Evolutionary conservation across 2,888 invertebrate species (phyloP), one percentile per base, ranked within the genome.

Genomic region (Calameuta pallipes): DNA sequence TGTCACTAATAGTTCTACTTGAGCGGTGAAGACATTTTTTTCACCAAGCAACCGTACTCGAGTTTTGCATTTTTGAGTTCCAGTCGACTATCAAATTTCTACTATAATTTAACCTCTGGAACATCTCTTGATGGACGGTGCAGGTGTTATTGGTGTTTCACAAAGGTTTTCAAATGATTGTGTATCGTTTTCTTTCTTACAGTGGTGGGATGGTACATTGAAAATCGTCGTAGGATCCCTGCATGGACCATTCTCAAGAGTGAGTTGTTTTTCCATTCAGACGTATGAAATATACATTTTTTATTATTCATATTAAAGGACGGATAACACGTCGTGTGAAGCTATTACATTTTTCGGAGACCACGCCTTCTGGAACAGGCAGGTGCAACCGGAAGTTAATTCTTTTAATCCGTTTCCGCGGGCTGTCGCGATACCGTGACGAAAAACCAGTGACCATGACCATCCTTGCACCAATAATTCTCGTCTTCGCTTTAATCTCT

Each of bases 361-460:
- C 73, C 79, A 82, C 77, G 70, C 76, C 73, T 77, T 76, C 73
- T 73, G 33, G 69, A 37, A 79, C 78, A 78, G 74, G 74, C 86
- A 86, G 85, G 85, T 87, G 84, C 80, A 84, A 80, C 87, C 87
- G 88, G 88, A 88, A 86, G 85, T 84, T 78, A 78, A 87, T 86
- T 81, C 81, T 85, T 85, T 85, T 85, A 86, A 87, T 87, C 83
- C 76, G 82, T 87, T 88, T 87, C 86, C 84, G 82, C 80, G 83
- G 84, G 84, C 80, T 83, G 69, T 76, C 82, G 84, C 71, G 84
- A 81, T 82, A 87, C 85, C 90, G 87, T 89, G 86, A 89, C 89
- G 87, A 83, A 87, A 83, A 85, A 84, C 84, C 86, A 86, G 82
- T 80, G 85, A 88, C 87, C 90, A 86, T 90, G 89, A 89, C 89